Evolutionary conservation across 2,113 vertebrate species (phyloP), one percentile per base, ranked within the genome.

Genomic region (Arothron firmamentum): DNA sequence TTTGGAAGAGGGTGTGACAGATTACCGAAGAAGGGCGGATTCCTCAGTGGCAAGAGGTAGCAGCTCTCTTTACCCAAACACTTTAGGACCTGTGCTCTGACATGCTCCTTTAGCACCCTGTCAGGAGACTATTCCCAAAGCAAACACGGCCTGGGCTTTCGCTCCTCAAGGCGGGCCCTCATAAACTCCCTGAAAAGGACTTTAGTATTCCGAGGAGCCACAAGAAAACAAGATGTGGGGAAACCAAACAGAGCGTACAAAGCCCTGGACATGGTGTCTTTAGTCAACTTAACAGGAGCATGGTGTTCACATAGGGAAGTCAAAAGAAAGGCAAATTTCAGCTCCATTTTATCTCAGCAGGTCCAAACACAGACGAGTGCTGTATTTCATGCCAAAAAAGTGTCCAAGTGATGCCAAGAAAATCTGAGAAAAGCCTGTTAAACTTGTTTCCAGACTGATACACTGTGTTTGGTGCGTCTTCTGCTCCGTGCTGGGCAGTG

Each of bases 51-150:
- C 85, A 84, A 83, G 81, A 90, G 86, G 85, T 88, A 91, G 88
- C 87, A 68, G 74, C 84, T 82, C 3, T 75, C 72, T 85, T 90
- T 90, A 75, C 83, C 78, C 84, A 78, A 90, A 90, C 75, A 85
- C 89, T 88, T 65, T 1, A 34, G 85, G 88, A 80, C 74, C 82
- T 70, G 45, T 85, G 80, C 86, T 84, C 83, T 82, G 90, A 90
- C 87, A 86, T 88, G 88, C 86, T 90, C 87, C 90, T 90, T 92
- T 91, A 92, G 88, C 92, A 84, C 87, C 78, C 88, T 90, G 89
- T 91, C 91, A 92, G 77, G 62, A 71, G 75, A 84, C 82, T 79
- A 89, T 88, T 90, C 84, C 87, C 78, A 91, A 86, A 90, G 90
- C 90, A 93, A 93, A 92, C 85, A 91, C 64, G 59, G 81, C 55